Percentiles rank a stretch among this genome's conserved stretches.
These are phyloP conservation scores for Carcina quercana DNA, from an alignment of 2,888 invertebrate genomes.

Conservation along the genomic window DNA sequence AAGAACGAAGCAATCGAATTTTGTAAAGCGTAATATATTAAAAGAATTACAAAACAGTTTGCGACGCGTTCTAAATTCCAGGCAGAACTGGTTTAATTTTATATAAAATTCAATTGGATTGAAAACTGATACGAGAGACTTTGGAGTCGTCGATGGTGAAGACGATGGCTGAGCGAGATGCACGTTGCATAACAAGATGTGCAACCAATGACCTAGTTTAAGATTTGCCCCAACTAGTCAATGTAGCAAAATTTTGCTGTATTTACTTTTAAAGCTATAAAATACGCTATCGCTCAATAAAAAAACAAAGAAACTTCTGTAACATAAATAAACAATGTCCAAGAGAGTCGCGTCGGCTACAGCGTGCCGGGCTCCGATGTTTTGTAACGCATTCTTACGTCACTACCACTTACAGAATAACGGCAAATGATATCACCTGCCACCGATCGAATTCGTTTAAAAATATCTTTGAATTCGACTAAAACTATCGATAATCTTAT, in stretches of 20 bases:
- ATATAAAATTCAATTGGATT: too few relatives aligned
- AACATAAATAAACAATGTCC: slow-evolving; percentile 16
- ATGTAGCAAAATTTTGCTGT: slow-evolving; percentile 30
- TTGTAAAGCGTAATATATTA: too few relatives aligned
- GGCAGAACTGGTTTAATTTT: too few relatives aligned
- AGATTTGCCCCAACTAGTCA: slow-evolving; percentile 42
- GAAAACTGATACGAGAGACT: too few relatives aligned
- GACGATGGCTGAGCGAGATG: slow-evolving; percentile 18
- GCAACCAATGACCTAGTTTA: slow-evolving; percentile 66
- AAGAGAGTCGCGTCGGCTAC: slow-evolving; percentile 10
- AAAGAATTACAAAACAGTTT: too few relatives aligned
- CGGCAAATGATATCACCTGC: slow-evolving; percentile 18
- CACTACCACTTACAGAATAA: slow-evolving; percentile 21
- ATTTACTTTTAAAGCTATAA: not conserved
- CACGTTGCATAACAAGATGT: slow-evolving; percentile 58
- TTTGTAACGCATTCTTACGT: slow-evolving; percentile 37
- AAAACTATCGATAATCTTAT: not conserved
- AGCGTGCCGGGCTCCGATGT: slow-evolving; percentile 27
- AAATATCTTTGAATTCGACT: too few relatives aligned
- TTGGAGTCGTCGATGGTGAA: not conserved
- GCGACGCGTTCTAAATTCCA: too few relatives aligned
- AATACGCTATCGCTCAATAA: not conserved
- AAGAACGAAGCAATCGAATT: too few relatives aligned
- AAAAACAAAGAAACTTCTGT: not conserved
- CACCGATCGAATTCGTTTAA: not conserved